Percentiles rank a stretch among this genome's conserved stretches.
These are phyloP conservation scores for Cephalopachus bancanus DNA, from an alignment of 2,797 vertebrate species.

Conservation along the genomic window DNA sequence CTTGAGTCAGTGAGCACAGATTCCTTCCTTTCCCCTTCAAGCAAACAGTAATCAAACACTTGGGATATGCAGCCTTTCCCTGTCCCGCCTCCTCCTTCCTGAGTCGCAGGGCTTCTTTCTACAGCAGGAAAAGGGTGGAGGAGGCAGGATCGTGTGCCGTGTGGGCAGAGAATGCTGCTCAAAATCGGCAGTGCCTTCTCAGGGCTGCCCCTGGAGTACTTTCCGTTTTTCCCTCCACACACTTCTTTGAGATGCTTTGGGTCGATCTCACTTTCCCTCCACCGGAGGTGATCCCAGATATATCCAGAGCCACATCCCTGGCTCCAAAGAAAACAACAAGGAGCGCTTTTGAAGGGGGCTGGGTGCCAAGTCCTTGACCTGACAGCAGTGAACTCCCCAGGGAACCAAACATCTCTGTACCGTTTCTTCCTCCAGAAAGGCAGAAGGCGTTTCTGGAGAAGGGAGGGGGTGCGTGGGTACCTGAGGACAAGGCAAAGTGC, in stretches of 20 bases:
- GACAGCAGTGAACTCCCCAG: neutral
- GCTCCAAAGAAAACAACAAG: constrained; percentile 10
- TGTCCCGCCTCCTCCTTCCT: neutral
- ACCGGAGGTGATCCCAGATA: neutral
- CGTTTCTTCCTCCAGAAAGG: neutral
- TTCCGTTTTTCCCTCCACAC: neutral
- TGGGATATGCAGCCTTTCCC: neutral
- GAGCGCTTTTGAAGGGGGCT: constrained; percentile 34
- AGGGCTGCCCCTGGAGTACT: neutral
- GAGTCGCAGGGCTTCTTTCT: neutral
- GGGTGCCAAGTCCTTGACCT: neutral
- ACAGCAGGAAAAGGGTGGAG: neutral
- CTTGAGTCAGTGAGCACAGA: neutral
- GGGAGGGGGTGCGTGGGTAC: neutral
- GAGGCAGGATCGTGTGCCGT: neutral
- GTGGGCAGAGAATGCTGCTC: neutral
- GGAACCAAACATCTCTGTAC: neutral
- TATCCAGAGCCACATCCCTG: neutral
- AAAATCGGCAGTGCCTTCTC: neutral
- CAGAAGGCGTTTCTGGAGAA: neutral
- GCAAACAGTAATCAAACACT: neutral
- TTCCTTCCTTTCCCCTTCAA: neutral
- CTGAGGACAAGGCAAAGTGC: neutral
- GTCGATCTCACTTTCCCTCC: neutral
- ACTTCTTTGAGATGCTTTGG: constrained; percentile 7